A percentile compares a stretch with the other conserved stretches of the same genome.
phyloP scores from a whole-genome alignment of 2,888 invertebrate species.

The Nomada fabriciana region DNA sequence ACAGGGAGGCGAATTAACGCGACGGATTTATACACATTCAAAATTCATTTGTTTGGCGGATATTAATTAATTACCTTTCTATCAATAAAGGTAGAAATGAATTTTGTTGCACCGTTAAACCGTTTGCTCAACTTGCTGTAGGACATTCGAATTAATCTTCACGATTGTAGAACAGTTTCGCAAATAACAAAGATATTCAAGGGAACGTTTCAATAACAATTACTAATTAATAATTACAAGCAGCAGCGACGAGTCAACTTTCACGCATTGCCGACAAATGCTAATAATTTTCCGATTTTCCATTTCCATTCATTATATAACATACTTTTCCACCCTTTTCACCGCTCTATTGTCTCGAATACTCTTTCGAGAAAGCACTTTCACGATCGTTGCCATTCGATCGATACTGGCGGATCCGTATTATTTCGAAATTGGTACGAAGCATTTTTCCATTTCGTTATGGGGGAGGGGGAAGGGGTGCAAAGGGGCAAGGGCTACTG shows the following conservation, averaged over 20 bases:
- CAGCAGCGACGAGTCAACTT: no score
- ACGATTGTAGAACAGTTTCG: background rate
- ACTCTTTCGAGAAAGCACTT: slow-evolving; percentile 12
- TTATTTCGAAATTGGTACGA: slow-evolving; percentile 40
- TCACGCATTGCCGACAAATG: no score
- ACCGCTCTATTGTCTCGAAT: background rate
- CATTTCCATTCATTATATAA: background rate
- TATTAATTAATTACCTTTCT: background rate
- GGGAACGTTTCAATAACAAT: no score
- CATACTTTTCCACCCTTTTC: background rate
- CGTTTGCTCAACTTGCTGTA: background rate
- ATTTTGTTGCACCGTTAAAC: slow-evolving; percentile 6
- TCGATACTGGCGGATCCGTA: slow-evolving; percentile 17
- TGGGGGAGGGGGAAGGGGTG: background rate
- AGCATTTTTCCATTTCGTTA: slow-evolving; percentile 54
- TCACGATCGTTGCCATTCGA: slow-evolving; percentile 29
- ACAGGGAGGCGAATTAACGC: background rate
- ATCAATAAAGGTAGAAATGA: slow-evolving; percentile 3
- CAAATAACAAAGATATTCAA: background rate
- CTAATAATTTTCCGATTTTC: background rate
- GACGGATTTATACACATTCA: background rate
- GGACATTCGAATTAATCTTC: slow-evolving; percentile 1
- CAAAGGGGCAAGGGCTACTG: background rate
- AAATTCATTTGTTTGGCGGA: slow-evolving; percentile 13
- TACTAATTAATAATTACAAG: no score